These are phyloP conservation scores for Drosophila aldrichi DNA, from an alignment of 2,888 invertebrate genomes.

Conservation along the genomic window DNA sequence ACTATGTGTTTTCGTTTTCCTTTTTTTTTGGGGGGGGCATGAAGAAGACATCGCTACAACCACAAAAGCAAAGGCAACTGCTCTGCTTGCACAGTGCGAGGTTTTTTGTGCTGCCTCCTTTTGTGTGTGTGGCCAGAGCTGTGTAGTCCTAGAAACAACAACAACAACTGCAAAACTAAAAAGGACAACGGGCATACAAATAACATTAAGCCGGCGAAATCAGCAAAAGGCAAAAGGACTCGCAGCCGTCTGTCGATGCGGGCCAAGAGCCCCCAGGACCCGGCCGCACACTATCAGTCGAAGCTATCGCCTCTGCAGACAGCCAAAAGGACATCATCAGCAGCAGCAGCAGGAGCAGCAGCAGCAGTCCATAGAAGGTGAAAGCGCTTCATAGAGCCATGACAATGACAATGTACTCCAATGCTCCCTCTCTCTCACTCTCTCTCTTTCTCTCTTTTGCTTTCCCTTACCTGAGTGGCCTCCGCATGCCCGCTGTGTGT, in stretches of 20 bases:
- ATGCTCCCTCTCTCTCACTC: neutral
- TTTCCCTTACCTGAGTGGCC: neutral
- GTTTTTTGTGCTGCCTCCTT: conserved; percentile 20
- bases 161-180: conserved; percentile 77
- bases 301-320: conserved; percentile 45
- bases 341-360: conserved; percentile 27
- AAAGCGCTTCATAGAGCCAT: conserved; percentile 73
- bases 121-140: conserved; percentile 20
- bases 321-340: conserved; percentile 65
- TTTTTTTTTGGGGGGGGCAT: conserved; percentile 55
- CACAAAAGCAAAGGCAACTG: conserved; percentile 58
- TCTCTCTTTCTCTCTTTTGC: too few relatives aligned
- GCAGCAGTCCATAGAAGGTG: conserved; percentile 63
- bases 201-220: conserved; percentile 78
- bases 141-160: conserved; percentile 70
- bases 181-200: conserved; percentile 78
- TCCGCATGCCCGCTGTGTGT: conserved; percentile 43
- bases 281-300: conserved; percentile 44
- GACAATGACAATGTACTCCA: conserved; percentile 70
- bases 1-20: conserved; percentile 36
- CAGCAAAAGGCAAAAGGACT: conserved; percentile 63
- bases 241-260: conserved; percentile 54
- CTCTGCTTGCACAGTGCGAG: conserved; percentile 8
- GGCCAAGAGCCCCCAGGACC: conserved; percentile 47
- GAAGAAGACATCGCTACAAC: conserved; percentile 71